Evolutionary conservation across 1,140 invertebrate species (phyloP).

Genomic region (Heliconius hewitsoni): DNA sequence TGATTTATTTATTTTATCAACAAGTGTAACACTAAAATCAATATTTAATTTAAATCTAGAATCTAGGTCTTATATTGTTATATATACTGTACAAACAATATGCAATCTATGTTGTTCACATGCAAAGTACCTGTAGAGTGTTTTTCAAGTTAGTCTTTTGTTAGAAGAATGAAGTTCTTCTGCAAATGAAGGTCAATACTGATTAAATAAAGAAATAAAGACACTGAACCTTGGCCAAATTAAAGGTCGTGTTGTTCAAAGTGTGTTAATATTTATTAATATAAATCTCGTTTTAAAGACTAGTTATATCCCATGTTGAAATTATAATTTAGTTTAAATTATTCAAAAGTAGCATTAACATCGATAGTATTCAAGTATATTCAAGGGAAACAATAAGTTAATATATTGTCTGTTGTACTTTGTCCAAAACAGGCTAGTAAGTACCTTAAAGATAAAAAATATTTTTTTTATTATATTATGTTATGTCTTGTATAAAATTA

Average conservation of each 20-base stretch:
- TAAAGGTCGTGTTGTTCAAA: not conserved
- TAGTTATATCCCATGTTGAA: too few species aligned
- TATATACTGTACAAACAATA: not conserved
- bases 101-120: not conserved
- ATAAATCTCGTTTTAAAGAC: not conserved
- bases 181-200: not conserved
- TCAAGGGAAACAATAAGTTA: too few species aligned
- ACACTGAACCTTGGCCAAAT: not conserved
- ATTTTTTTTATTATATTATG: too few species aligned
- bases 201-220: not conserved
- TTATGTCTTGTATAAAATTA: too few species aligned
- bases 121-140: not conserved
- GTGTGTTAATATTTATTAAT: not conserved
- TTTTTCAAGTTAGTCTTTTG: not conserved
- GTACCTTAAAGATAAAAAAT: too few species aligned
- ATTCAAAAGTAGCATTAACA: too few species aligned
- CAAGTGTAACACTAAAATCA: too few species aligned
- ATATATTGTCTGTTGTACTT: too few species aligned
- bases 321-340: too few species aligned
- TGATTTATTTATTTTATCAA: too few species aligned
- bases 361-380: too few species aligned
- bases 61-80: conserved; percentile 2
- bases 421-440: too few species aligned
- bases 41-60: not conserved
- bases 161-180: not conserved